Evolutionary conservation across 2,113 vertebrate species (phyloP), one percentile per base, ranked within the genome.

Genomic region (Arenaria interpres): DNA sequence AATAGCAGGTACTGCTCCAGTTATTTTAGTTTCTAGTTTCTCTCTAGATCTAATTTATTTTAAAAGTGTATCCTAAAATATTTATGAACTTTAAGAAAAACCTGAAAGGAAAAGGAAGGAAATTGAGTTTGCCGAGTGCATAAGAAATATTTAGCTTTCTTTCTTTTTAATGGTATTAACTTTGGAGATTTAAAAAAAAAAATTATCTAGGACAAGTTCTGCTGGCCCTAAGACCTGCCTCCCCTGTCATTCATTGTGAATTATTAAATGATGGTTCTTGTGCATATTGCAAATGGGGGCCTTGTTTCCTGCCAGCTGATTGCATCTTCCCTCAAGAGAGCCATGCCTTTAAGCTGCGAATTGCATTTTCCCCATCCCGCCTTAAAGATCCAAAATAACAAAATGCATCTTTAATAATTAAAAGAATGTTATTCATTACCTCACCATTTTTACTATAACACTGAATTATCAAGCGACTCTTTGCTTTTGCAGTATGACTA

Each of bases 401-500:
- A 97, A 97, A 97, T 96, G 85, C 80, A 94, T 97, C 89, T 97
- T 98, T 97, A 98, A 98, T 98, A 97, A 97, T 98, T 98, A 95
- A 98, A 94, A 95, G 54, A 68, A 87, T 83, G 93, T 89, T 93
- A 97, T 97, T 98, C 96, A 97, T 97, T 92, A 97, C 51, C 67
- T 96, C 81, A 74, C 63, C 48, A n/a, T 96, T 96, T 96, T 97
- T 96, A 90, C 50, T 95, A 81, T 77, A 92, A 80, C 62, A 66
- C 57, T 83, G 87, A 94, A 94, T 97, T 95, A 91, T 90, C 86
- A 96, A 91, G 73, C 4, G 27, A 37, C 91, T 69, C 81, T 91
- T 83, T 90, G 64, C 90, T 94, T 97, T 96, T 87, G 85, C 3
- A 25, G 69, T 88, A 32, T 81, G 82, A 90, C 90, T 76, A 92